Evolutionary conservation across 2,113 vertebrate species (phyloP), one percentile per base, ranked within the genome.

Genomic region (Embiotoca jacksoni): DNA sequence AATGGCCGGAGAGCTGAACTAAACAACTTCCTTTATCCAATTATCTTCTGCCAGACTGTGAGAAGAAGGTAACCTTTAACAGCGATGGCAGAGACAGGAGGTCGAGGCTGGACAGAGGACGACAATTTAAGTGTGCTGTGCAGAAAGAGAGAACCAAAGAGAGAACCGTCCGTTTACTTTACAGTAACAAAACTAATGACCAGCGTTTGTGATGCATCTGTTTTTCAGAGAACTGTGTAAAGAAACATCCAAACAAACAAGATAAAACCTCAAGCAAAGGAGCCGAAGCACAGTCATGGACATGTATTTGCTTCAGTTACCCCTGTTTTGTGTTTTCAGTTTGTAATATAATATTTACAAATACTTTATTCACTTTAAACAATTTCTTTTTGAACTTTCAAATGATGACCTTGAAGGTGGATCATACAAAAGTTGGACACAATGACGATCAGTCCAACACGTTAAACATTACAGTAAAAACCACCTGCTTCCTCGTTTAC

Each of bases 41-140:
- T 89, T 89, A 91, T 85, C 72, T 52, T 56, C 58, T 55, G 11
- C 6, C 64, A 75, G 77, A 49, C 53, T 67, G 63, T 54, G 36
- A 66, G 74, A 56, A 36, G 73, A 54, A 16, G 5, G 7, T 80
- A 59, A 82, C 76, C 60, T 86, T 91, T 79, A 68, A 30, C 15
- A 0, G n/a, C 2, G 2, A 30, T 69, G 75, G 75, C 80, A 85
- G 61, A 44, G 65, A 76, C 75, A 78, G 8, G 3, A 67, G 58
- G 41, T 14, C 2, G 8, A 59, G 15, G 30, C 61, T 31, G 46
- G 47, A 68, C 31, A 69, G 23, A 55, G 49, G 46, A 37, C 0
- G 11, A 32, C 31, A 2, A n/a, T 65, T 60, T 37, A n/a, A 15
- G 33, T 47, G 37, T 69, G 39, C 6, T 37, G 39, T 56, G 41